These are phyloP conservation scores for Passerina amoena DNA, from an alignment of 2,113 vertebrate genomes.

Conservation along the genomic window DNA sequence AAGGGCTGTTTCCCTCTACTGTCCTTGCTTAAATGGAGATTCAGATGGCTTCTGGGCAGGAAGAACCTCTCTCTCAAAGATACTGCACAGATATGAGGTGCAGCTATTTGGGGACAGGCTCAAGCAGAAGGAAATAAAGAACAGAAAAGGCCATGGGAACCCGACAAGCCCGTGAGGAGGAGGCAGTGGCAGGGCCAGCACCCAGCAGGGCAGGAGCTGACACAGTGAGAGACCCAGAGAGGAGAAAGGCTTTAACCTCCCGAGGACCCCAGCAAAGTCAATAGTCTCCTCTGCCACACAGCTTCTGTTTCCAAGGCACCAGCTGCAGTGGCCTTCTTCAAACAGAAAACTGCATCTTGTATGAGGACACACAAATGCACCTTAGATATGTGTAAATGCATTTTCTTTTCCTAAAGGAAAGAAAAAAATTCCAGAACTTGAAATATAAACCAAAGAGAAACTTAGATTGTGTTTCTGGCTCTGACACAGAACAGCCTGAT, in stretches of 20 bases:
- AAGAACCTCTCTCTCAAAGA: neutral
- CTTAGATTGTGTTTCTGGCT: neutral
- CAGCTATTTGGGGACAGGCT: neutral
- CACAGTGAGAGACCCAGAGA: neutral
- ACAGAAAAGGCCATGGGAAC: neutral
- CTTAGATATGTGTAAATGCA: neutral
- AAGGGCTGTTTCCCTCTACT: neutral
- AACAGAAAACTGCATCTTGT: neutral
- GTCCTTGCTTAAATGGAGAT: neutral
- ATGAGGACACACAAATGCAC: neutral
- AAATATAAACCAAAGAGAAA: neutral
- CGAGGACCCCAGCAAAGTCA: neutral
- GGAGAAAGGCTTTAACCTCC: neutral
- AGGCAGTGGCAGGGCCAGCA: neutral
- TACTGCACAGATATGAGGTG: accelerated
- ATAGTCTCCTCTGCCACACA: neutral
- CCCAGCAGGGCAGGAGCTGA: neutral
- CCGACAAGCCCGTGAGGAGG: neutral
- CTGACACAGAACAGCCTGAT: neutral
- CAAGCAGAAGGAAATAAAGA: neutral
- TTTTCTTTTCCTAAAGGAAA: neutral
- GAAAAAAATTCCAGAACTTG: neutral
- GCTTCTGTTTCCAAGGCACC: neutral
- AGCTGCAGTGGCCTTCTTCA: neutral
- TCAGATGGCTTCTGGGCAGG: neutral